Percentiles rank a stretch among this genome's conserved stretches.
phyloP scores from a whole-genome alignment of 2,113 vertebrate genomes.

The Nesoenas mayeri region DNA sequence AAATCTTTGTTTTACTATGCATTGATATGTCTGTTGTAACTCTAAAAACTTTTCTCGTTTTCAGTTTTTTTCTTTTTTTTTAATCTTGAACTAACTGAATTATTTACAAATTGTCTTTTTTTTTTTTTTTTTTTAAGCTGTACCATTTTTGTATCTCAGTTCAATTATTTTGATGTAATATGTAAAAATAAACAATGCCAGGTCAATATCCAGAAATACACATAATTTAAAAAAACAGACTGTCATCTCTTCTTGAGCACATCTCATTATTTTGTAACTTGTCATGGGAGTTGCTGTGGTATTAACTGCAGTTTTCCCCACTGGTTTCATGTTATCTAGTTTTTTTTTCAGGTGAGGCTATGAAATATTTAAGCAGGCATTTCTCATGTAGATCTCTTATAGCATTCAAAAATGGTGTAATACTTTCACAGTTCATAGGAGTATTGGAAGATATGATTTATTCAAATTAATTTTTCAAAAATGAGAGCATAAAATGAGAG shows the following conservation, averaged over 20 bases:
- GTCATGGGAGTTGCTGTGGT: neutral
- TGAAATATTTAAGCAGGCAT: neutral
- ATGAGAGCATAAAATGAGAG: neutral
- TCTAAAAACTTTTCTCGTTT: neutral
- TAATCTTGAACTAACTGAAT: rapidly evolving
- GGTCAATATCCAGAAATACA: neutral
- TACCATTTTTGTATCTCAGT: neutral
- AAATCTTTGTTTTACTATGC: neutral
- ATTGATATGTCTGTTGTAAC: neutral
- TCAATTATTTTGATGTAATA: neutral
- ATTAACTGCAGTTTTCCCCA: neutral
- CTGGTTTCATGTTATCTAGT: neutral
- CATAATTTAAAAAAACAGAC: neutral
- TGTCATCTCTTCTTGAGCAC: neutral
- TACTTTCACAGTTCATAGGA: neutral
- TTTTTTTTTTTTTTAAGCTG: neutral
- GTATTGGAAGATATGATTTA: neutral
- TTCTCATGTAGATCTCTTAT: neutral
- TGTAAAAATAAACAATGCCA: neutral
- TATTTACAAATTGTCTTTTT: neutral
- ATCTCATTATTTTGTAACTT: neutral
- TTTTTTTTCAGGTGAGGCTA: neutral
- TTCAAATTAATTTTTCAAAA: neutral
- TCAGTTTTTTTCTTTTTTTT: neutral
- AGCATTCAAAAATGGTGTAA: neutral